These are phyloP conservation scores for Mizuhopecten yessoensis DNA, from an alignment of 1,140 invertebrate genomes.

Conservation along the genomic window DNA sequence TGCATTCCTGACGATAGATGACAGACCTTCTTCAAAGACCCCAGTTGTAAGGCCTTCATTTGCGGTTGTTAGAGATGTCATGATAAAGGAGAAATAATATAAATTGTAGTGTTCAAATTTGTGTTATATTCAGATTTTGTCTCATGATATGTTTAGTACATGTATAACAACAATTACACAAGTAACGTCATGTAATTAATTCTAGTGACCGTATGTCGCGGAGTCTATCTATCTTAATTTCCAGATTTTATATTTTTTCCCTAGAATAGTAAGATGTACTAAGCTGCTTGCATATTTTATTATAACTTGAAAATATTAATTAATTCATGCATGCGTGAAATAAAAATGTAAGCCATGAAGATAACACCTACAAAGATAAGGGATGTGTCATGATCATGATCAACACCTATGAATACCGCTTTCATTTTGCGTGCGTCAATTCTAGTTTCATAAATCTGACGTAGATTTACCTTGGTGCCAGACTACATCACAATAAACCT, in stretches of 20 bases:
- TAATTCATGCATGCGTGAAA: too few relatives aligned
- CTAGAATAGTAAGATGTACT: too few relatives aligned
- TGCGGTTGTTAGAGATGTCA: background rate
- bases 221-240: too few relatives aligned
- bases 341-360: too few relatives aligned
- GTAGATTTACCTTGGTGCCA: background rate
- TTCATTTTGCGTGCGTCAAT: background rate
- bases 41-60: background rate
- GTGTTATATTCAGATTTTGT: background rate
- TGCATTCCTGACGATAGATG: background rate
- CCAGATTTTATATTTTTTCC: too few relatives aligned
- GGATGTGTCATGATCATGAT: too few relatives aligned
- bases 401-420: too few relatives aligned
- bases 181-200: background rate
- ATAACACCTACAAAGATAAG: too few relatives aligned
- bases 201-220: background rate
- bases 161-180: background rate
- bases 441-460: background rate
- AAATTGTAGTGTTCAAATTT: background rate
- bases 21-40: background rate
- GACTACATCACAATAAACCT: background rate
- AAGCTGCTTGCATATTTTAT: too few relatives aligned
- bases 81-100: background rate
- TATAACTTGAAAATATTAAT: too few relatives aligned
- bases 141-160: background rate